A percentile compares a stretch with the other conserved stretches of the same genome.
These are phyloP conservation scores for Balaenoptera acutorostrata DNA, from an alignment of 2,113 vertebrate species.

Conservation along the genomic window DNA sequence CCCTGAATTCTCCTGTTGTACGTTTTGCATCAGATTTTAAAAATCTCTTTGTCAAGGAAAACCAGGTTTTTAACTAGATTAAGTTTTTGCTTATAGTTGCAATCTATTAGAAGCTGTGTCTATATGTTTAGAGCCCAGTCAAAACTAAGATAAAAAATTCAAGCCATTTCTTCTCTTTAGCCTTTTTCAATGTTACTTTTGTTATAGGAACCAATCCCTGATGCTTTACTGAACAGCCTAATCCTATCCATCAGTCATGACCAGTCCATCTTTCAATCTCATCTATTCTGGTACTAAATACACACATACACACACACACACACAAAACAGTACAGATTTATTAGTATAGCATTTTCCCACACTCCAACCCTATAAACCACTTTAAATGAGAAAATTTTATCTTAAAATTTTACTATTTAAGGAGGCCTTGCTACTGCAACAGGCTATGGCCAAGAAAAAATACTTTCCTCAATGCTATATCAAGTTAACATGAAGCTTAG, in stretches of 20 bases:
- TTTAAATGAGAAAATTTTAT: constrained; percentile 31
- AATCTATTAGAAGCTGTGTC: constrained; percentile 31
- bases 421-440: not conserved
- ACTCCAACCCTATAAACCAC: not conserved
- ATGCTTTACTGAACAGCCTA: not conserved
- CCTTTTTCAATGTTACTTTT: not conserved
- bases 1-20: not conserved
- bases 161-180: not conserved
- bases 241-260: not conserved
- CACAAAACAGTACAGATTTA: not conserved
- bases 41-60: constrained; percentile 24
- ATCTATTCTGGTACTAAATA: not conserved
- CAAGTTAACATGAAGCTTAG: constrained; percentile 27
- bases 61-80: constrained; percentile 43
- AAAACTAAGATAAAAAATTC: not conserved
- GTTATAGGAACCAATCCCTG: not conserved
- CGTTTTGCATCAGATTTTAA: not conserved
- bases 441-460: not conserved
- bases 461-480: not conserved
- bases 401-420: constrained; percentile 34
- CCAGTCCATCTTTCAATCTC: not conserved
- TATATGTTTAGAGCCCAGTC: not conserved
- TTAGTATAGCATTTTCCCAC: not conserved
- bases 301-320: not conserved
- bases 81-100: constrained; percentile 5